phyloP scores from a whole-genome alignment of 2,888 invertebrate genomes.

The Plusia festucae region DNA sequence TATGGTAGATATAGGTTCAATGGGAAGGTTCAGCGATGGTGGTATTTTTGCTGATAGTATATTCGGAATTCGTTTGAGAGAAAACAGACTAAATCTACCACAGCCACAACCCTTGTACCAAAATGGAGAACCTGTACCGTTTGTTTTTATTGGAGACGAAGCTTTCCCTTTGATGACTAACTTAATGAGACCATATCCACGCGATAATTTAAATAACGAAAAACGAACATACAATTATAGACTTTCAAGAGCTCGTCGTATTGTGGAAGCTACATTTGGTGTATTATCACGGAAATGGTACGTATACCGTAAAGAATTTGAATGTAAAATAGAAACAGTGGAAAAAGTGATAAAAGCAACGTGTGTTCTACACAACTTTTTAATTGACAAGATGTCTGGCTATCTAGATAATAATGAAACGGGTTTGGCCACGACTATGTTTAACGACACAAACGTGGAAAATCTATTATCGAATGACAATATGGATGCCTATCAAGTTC shows the following conservation, averaged over 20 bases:
- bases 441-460: conserved; percentile 30
- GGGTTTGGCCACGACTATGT: conserved; percentile 36
- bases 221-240: conserved; percentile 54
- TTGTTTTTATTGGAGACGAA: conserved; percentile 47
- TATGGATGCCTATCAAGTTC: conserved; percentile 42
- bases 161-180: conserved; percentile 45
- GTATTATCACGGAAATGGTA: conserved; percentile 52
- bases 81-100: conserved; percentile 48
- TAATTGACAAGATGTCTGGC: conserved; percentile 36
- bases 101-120: conserved; percentile 28
- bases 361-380: conserved; percentile 33
- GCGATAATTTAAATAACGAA: conserved; percentile 36
- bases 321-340: conserved; percentile 36
- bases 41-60: too few species aligned
- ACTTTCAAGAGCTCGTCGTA: conserved; percentile 50
- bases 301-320: conserved; percentile 47
- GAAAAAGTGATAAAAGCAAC: conserved; percentile 47
- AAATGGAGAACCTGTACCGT: conserved; percentile 44
- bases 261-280: conserved; percentile 56
- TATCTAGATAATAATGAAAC: conserved; percentile 34
- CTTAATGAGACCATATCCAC: conserved; percentile 55
- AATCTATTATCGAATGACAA: conserved; percentile 33
- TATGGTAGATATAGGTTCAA: too few species aligned
- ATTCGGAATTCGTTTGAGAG: conserved; percentile 34
- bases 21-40: too few species aligned